Conservation (phyloP, 2,113 vertebrate genomes). For the Chloropsis hardwickii region DNA sequence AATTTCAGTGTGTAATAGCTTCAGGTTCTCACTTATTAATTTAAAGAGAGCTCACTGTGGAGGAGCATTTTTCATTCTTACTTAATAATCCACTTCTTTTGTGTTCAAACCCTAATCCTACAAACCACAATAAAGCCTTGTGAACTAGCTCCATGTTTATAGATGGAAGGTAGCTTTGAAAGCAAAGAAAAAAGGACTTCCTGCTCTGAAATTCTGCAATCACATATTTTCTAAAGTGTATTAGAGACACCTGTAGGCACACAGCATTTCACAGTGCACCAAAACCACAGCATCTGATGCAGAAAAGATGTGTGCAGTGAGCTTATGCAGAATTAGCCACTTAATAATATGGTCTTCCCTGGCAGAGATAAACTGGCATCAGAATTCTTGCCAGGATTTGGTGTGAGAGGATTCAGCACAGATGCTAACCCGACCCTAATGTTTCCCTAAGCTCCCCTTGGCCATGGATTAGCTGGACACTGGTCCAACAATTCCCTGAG, state of each 20-base stretch:
- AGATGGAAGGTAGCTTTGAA: not conserved
- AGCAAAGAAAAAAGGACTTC: not conserved
- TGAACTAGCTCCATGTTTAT: not conserved
- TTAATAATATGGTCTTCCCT: not conserved
- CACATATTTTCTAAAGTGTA: fast-evolving
- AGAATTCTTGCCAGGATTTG: not conserved
- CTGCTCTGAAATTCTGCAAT: not conserved
- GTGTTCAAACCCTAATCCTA: constrained; percentile 5
- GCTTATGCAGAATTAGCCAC: not conserved
- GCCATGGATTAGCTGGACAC: not conserved
- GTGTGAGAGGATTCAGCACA: not conserved
- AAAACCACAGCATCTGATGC: not conserved
- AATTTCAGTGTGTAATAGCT: not conserved
- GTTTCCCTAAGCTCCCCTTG: not conserved
- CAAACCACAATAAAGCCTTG: not conserved
- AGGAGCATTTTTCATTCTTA: not conserved
- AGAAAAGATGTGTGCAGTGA: not conserved
- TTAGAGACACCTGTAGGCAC: not conserved
- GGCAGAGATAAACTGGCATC: not conserved
- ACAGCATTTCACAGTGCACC: not conserved
- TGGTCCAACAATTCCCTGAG: not conserved
- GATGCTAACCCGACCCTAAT: fast-evolving
- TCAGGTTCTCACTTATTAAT: not conserved
- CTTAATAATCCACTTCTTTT: not conserved
- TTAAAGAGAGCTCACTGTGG: not conserved